Percentiles rank a stretch among this genome's conserved stretches.
Evolutionary conservation across 2,888 invertebrate species (phyloP).

Genomic region (Oxycera nigricornis): DNA sequence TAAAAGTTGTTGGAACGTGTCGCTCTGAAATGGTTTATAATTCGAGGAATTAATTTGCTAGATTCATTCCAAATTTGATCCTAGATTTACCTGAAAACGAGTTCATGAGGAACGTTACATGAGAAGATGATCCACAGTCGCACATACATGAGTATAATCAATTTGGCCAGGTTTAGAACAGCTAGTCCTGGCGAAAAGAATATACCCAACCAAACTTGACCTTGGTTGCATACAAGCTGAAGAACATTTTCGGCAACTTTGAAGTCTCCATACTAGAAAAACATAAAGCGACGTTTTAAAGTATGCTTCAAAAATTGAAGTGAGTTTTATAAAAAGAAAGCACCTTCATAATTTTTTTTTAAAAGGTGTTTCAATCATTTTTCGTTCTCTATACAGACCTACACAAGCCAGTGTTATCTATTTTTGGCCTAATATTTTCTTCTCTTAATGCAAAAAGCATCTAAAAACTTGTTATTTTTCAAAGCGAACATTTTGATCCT

Average conservation of each 20-base stretch:
- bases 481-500: no score
- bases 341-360: no score
- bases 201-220: slow-evolving; percentile 99
- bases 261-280: slow-evolving; percentile 89
- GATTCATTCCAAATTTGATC: no score
- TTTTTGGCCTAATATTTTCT: no score
- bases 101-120: slow-evolving; percentile 94
- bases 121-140: slow-evolving; percentile 96
- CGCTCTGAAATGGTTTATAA: slow-evolving; percentile 66
- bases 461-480: no score
- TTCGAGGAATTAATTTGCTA: no score
- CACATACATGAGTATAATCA: slow-evolving; percentile 92
- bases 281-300: neutral
- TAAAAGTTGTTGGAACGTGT: slow-evolving; percentile 97
- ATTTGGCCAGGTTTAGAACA: slow-evolving; percentile 85
- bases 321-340: no score
- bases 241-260: slow-evolving; percentile 98
- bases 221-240: slow-evolving; percentile 95
- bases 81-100: slow-evolving; percentile 78
- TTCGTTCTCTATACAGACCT: no score
- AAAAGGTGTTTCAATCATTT: no score
- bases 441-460: no score
- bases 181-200: slow-evolving; percentile 96
- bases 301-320: neutral
- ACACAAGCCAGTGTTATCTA: no score